Evolutionary conservation across 2,888 invertebrate species (phyloP).

Genomic region (Mongoloraphidia duomilia): DNA sequence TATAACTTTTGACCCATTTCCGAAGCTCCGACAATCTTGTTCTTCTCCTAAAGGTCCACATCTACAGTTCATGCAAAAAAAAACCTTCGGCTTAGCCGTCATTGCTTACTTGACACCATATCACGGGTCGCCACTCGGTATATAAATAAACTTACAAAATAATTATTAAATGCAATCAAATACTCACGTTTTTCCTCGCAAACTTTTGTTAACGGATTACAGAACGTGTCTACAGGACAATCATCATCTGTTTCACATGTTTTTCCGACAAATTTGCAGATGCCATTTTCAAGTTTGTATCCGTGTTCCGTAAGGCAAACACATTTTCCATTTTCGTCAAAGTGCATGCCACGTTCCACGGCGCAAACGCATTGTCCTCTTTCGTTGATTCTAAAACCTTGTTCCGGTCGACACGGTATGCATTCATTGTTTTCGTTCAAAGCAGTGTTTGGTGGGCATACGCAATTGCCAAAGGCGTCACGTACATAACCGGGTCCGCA

Average conservation of each 20-base stretch:
- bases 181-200: slow-evolving; percentile 42
- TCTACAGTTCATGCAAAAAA: no score
- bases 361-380: slow-evolving; percentile 74
- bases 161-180: no score
- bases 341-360: slow-evolving; percentile 58
- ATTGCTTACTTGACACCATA: no score
- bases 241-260: slow-evolving; percentile 58
- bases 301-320: slow-evolving; percentile 56
- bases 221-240: slow-evolving; percentile 63
- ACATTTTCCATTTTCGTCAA: slow-evolving; percentile 64
- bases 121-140: no score
- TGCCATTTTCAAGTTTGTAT: slow-evolving; percentile 45
- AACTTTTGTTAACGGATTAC: slow-evolving; percentile 50
- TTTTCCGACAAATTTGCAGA: slow-evolving; percentile 38
- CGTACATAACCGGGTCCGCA: slow-evolving; percentile 51
- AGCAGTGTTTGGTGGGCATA: slow-evolving; percentile 64
- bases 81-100: no score
- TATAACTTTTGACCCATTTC: no score
- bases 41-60: no score
- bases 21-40: no score
- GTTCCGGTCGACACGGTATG: slow-evolving; percentile 51
- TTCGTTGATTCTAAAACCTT: slow-evolving; percentile 61
- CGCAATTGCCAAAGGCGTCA: slow-evolving; percentile 49
- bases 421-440: slow-evolving; percentile 66
- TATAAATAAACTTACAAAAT: no score